Evolutionary conservation across 2,888 invertebrate species (phyloP).

Genomic region (Netelia inedita): DNA sequence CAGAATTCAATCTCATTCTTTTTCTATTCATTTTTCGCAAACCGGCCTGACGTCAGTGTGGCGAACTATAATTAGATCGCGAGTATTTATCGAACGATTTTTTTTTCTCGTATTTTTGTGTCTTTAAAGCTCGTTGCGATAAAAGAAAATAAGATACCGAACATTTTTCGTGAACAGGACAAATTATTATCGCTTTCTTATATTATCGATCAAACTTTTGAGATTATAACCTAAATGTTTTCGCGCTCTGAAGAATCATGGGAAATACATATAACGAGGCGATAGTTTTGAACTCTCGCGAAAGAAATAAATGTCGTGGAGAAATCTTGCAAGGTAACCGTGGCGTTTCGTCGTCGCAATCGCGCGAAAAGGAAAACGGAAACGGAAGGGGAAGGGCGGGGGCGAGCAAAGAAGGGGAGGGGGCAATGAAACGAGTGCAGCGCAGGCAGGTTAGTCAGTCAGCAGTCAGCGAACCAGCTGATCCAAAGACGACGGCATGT

Average conservation of each 20-base stretch:
- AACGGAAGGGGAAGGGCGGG: not conserved
- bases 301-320: not conserved
- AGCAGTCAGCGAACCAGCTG: constrained; percentile 59
- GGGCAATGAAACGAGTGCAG: constrained; percentile 26
- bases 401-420: not conserved
- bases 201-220: too few relatives aligned
- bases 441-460: constrained; percentile 51
- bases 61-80: constrained; percentile 49
- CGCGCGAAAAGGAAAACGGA: constrained; percentile 1
- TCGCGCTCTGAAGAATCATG: not conserved
- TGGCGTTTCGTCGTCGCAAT: not conserved
- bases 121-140: constrained; percentile 6
- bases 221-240: too few relatives aligned
- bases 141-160: not conserved
- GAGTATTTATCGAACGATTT: constrained; percentile 37
- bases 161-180: not conserved
- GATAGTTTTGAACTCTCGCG: not conserved
- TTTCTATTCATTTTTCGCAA: constrained; percentile 26
- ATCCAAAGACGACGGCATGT: constrained; percentile 31
- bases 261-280: not conserved
- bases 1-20: not conserved
- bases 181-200: too few relatives aligned
- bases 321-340: not conserved
- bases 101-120: constrained; percentile 22
- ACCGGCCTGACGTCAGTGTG: constrained; percentile 4